Evolutionary conservation across 2,888 invertebrate genomes (phyloP).

Genomic region (Alloplasta piceator): DNA sequence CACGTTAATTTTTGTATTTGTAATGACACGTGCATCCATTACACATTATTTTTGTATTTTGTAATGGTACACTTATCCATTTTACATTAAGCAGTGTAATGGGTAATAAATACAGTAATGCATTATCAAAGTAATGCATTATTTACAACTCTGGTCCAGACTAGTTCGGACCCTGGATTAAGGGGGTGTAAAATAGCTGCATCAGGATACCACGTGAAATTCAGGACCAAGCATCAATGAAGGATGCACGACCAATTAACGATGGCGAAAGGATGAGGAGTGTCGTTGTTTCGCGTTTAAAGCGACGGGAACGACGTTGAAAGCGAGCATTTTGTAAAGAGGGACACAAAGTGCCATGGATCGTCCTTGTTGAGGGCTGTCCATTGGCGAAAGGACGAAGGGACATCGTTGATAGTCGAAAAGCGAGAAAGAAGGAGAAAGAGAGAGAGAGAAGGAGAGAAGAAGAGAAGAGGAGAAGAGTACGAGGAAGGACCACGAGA

Average conservation of each 20-base stretch:
- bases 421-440: not conserved
- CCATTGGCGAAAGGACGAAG: not conserved
- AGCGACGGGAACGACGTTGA: slow-evolving; percentile 42
- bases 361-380: not conserved
- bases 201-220: not conserved
- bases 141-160: too few relatives aligned
- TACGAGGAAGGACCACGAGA: slow-evolving; percentile 15
- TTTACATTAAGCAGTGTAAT: too few relatives aligned
- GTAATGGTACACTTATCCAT: too few relatives aligned
- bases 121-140: too few relatives aligned
- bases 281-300: slow-evolving; percentile 9
- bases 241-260: not conserved
- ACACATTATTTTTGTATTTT: too few relatives aligned
- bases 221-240: not conserved
- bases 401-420: not conserved
- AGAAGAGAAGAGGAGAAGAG: not conserved
- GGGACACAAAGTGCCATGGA: not conserved
- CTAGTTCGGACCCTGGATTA: too few relatives aligned
- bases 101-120: too few relatives aligned
- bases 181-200: not conserved
- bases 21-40: too few relatives aligned
- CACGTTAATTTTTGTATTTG: too few relatives aligned
- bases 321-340: not conserved
- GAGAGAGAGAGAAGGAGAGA: slow-evolving; percentile 4
- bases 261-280: slow-evolving; percentile 31